A percentile compares a stretch with the other conserved stretches of the same genome.
These are phyloP conservation scores for Heliconius himera DNA, from an alignment of 1,140 invertebrate genomes.

Conservation along the genomic window DNA sequence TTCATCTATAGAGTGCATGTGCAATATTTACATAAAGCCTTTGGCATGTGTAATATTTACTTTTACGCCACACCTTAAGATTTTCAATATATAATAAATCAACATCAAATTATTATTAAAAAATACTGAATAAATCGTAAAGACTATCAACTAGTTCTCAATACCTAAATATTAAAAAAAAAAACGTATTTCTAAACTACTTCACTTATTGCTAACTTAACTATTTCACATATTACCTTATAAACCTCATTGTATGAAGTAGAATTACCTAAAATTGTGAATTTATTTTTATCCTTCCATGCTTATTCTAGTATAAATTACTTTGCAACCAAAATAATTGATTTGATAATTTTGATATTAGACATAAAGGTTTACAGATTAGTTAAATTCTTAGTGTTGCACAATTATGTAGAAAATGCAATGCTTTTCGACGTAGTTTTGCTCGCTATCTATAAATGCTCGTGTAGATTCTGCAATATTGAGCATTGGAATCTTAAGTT, in stretches of 20 bases:
- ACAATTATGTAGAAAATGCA: conserved; percentile 50
- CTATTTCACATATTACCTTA: neutral
- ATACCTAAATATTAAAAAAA: too few relatives aligned
- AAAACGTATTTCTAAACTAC: neutral
- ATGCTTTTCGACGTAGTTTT: conserved; percentile 67
- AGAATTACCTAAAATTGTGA: neutral
- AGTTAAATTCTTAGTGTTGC: conserved; percentile 31
- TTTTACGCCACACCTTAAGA: neutral
- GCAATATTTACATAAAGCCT: conserved; percentile 5
- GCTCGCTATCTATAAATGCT: conserved; percentile 52
- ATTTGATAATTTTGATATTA: conserved; percentile 20
- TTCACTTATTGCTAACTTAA: neutral
- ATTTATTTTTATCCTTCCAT: conserved; percentile 25
- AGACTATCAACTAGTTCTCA: neutral
- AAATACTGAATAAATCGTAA: neutral
- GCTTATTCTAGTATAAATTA: conserved; percentile 28
- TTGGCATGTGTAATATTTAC: conserved; percentile 10
- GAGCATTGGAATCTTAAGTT: conserved; percentile 68
- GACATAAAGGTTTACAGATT: conserved; percentile 3
- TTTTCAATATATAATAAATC: neutral
- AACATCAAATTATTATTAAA: neutral
- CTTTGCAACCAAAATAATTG: conserved; percentile 16
- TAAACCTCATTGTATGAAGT: conserved; percentile 11
- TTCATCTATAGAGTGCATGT: conserved; percentile 18
- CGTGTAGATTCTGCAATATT: conserved; percentile 56